A percentile compares a stretch with the other conserved stretches of the same genome.
Conservation (phyloP, 2,888 invertebrate species). For the Poecilobothrus nobilitatus region DNA sequence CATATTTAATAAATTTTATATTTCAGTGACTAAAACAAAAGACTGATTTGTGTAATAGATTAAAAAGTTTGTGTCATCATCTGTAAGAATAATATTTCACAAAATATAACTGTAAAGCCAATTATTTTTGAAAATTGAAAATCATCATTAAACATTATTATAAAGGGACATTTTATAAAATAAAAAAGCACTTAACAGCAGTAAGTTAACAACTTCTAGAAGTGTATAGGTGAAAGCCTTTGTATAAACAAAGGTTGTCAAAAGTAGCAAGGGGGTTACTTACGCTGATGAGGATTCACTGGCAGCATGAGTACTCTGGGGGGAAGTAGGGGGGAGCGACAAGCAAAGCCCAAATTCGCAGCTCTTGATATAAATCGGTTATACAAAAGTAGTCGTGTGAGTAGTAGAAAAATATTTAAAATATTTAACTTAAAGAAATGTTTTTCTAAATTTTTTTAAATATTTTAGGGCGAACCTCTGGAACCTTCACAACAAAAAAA, state of each 20-base stretch:
- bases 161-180: neutral
- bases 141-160: too few relatives aligned
- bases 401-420: conserved; percentile 34
- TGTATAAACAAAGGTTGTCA: conserved; percentile 24
- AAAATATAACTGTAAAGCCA: too few relatives aligned
- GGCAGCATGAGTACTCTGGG: conserved; percentile 48
- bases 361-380: conserved; percentile 97
- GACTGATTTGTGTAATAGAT: conserved; percentile 3
- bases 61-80: neutral
- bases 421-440: neutral
- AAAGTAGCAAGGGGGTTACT: conserved; percentile 39
- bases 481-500: conserved; percentile 83
- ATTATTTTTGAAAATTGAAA: too few relatives aligned
- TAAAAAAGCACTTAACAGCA: neutral
- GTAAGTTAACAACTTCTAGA: neutral
- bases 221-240: conserved; percentile 14
- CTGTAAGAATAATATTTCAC: too few relatives aligned
- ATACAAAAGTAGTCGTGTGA: conserved; percentile 78
- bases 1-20: neutral
- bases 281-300: conserved; percentile 47
- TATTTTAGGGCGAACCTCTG: conserved; percentile 66
- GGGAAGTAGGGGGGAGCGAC: conserved; percentile 47
- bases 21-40: neutral
- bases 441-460: neutral
- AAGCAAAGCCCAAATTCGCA: conserved; percentile 84